A percentile compares a stretch with the other conserved stretches of the same genome.
phyloP scores from a whole-genome alignment of 2,888 invertebrate species.

The Andrena chrysosceles region DNA sequence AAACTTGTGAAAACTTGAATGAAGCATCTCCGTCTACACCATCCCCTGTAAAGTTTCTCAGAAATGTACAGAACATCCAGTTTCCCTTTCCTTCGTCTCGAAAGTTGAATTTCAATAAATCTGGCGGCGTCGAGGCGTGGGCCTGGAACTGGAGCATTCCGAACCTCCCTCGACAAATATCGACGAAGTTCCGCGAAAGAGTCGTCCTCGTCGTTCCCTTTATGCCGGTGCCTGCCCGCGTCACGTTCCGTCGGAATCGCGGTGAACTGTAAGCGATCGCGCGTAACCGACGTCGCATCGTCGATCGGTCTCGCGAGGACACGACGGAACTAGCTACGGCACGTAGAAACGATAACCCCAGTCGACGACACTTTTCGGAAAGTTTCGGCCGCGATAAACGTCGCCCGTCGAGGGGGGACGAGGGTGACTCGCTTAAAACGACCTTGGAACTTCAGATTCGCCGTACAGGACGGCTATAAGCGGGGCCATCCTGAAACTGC shows the following conservation, averaged over 20 bases:
- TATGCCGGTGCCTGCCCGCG: background rate
- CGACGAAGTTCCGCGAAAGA: background rate
- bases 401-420: background rate
- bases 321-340: background rate
- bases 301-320: slow-evolving; percentile 33
- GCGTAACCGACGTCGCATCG: slow-evolving; percentile 30
- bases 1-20: background rate
- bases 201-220: background rate
- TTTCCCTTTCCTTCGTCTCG: background rate
- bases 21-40: background rate
- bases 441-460: slow-evolving; percentile 89
- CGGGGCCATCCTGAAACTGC: slow-evolving; percentile 96
- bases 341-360: slow-evolving; percentile 34
- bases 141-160: background rate
- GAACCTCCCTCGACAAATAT: slow-evolving; percentile 10
- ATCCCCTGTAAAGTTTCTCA: background rate
- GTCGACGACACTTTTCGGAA: slow-evolving; percentile 40
- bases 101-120: background rate
- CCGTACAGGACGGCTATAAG: slow-evolving; percentile 97
- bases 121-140: background rate
- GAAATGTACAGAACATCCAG: background rate
- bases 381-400: slow-evolving; percentile 63
- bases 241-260: background rate
- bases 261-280: slow-evolving; percentile 34
- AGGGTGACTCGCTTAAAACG: slow-evolving; percentile 46